phyloP scores from a whole-genome alignment of 1,140 invertebrate genomes.

The Euwallacea similis region DNA sequence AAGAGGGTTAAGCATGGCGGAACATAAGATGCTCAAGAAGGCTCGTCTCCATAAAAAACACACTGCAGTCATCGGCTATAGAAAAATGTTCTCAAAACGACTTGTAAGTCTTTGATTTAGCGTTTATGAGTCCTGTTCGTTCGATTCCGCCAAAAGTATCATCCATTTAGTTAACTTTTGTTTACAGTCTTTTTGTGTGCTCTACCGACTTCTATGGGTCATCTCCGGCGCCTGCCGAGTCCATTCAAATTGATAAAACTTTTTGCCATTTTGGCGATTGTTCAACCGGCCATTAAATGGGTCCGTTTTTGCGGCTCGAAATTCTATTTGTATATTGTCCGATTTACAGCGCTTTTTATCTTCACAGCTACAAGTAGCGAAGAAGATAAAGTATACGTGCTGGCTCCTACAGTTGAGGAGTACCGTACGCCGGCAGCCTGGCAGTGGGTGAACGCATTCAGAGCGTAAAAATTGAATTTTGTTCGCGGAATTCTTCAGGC shows the following conservation, averaged over 20 bases:
- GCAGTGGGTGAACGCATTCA: background rate
- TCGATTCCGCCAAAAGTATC: no score
- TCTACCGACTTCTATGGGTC: background rate
- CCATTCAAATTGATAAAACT: background rate
- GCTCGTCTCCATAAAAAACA: no score
- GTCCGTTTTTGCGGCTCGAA: background rate
- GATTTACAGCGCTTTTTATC: background rate
- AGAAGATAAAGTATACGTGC: background rate
- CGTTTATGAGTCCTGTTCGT: no score
- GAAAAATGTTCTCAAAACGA: no score
- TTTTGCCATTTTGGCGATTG: constrained; percentile 5
- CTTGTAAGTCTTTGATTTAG: no score
- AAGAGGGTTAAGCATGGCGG: no score
- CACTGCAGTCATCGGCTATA: no score
- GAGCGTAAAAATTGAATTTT: constrained; percentile 14
- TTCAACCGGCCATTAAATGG: background rate
- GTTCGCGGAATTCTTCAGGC: background rate
- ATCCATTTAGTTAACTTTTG: no score
- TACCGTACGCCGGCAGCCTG: background rate
- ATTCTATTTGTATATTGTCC: background rate
- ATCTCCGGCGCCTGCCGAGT: background rate
- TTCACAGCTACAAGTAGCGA: background rate
- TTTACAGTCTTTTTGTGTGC: background rate
- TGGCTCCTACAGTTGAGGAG: background rate
- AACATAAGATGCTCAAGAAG: no score